Base-by-base conservation (phyloP, 2,113 vertebrate genomes). In the Abramis brama region DNA sequence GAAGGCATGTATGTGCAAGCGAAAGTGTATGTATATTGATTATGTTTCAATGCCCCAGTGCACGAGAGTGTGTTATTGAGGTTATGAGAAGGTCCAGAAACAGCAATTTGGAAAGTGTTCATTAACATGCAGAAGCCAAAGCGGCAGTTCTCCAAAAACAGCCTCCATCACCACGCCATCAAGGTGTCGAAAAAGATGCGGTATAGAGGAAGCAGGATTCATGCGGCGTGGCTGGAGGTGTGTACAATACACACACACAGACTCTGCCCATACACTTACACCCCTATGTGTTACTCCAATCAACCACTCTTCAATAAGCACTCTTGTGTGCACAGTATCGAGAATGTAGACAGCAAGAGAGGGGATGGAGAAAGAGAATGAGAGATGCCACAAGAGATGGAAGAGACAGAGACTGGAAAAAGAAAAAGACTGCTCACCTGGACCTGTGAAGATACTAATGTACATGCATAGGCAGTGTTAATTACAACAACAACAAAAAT, bases 151-250 rank as follows among this genome's bases (percentile, higher is more conserved):
- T 79, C 5, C 52, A 39, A 39, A 77, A 55, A 50, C 27, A 19
- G 50, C 27, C 45, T 62, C 47, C 75, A 78, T 33, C 45, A 25
- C 13, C 62, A 66, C 23, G 2, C 21, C 45, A 77, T 33, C 74
- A 68, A 85, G 47, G 62, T 79, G 84, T 79, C 64, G 5, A 79
- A n/a, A 79, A 33, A 60, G 33, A 79, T 70, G 23, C 62, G 12
- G 27, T 78, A 75, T 47, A 43, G 50, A 78, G 74, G 83, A 19
- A 68, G 43, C 23, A 52, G 19, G 52, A 84, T 43, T 79, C 23
- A 15, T 60, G 33, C 2, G 19, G 21, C 6, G 55, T 59, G 77
- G 33, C 33, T 60, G 55, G 11, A 25, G 11, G 33, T 36, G 77
- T 60, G 19, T 43, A n/a, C 33, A 1, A 60, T 6, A 60, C 33